Percentiles rank a stretch among this genome's conserved stretches.
Evolutionary conservation across 2,888 invertebrate species (phyloP).

Genomic region (Smittia sp.): DNA sequence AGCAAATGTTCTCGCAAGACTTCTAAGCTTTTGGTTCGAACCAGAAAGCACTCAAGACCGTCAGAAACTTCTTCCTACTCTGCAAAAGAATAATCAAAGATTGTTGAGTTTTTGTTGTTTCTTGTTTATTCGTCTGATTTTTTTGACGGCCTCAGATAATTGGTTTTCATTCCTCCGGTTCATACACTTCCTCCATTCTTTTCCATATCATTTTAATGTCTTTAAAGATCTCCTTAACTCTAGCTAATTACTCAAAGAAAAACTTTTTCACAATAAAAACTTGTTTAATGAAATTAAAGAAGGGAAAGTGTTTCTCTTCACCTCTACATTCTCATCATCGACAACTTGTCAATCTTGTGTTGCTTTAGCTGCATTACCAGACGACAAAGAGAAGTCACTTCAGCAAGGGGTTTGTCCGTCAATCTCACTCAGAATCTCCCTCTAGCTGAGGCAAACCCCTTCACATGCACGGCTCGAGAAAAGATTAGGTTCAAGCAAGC

Average conservation of each 20-base stretch:
- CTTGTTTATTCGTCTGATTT: neutral
- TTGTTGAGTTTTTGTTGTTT: conserved; percentile 25
- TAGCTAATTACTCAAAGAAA: neutral
- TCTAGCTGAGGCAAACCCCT: too few relatives aligned
- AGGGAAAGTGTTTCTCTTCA: too few relatives aligned
- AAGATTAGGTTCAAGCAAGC: too few relatives aligned
- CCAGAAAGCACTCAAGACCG: neutral
- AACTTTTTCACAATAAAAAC: neutral
- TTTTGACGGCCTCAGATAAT: neutral
- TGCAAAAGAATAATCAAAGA: neutral
- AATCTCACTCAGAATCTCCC: too few relatives aligned
- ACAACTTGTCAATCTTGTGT: too few relatives aligned
- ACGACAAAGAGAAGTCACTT: too few relatives aligned
- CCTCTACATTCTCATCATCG: too few relatives aligned
- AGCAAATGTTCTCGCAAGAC: neutral
- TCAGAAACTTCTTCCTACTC: neutral
- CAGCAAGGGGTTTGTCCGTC: too few relatives aligned
- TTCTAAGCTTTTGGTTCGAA: neutral
- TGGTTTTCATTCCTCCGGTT: neutral
- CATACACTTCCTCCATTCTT: neutral
- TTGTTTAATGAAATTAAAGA: neutral
- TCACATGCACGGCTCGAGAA: too few relatives aligned
- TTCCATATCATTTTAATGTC: conserved; percentile 20
- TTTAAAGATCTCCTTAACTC: conserved; percentile 17
- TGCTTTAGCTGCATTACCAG: too few relatives aligned